Conservation (phyloP, 2,797 vertebrate species). For the Artibeus jamaicensis region DNA sequence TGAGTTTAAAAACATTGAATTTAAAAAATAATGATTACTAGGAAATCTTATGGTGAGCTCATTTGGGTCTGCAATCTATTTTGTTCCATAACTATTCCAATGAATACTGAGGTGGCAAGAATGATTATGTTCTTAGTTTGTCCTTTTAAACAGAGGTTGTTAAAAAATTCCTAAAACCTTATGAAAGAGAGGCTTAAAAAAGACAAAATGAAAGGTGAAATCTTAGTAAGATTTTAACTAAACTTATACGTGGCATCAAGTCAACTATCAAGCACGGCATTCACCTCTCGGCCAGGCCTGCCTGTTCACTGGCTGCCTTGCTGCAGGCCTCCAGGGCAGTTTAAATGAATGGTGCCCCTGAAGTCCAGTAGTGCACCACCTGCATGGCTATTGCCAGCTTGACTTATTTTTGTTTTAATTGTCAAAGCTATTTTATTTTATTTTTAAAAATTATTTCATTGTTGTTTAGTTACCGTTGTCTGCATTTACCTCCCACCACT, state of each 20-base stretch:
- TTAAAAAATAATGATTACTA: neutral
- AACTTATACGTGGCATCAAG: neutral
- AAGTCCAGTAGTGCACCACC: neutral
- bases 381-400: neutral
- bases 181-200: neutral
- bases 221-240: neutral
- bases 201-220: neutral
- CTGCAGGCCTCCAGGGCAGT: neutral
- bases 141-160: neutral
- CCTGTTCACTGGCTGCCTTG: neutral
- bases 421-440: too few species aligned
- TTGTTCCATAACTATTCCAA: neutral
- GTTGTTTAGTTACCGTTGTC: too few species aligned
- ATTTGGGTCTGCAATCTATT: neutral
- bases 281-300: neutral
- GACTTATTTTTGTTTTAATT: neutral
- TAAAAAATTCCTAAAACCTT: neutral
- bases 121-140: neutral
- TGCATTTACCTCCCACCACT: too few species aligned
- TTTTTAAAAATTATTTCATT: too few species aligned
- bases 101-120: neutral
- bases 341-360: neutral
- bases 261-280: neutral
- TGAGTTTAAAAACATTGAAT: neutral
- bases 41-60: neutral